Percentiles rank a stretch among this genome's conserved stretches.
These are phyloP conservation scores for Nomada goodeniana DNA, from an alignment of 2,888 invertebrate species.

Conservation along the genomic window DNA sequence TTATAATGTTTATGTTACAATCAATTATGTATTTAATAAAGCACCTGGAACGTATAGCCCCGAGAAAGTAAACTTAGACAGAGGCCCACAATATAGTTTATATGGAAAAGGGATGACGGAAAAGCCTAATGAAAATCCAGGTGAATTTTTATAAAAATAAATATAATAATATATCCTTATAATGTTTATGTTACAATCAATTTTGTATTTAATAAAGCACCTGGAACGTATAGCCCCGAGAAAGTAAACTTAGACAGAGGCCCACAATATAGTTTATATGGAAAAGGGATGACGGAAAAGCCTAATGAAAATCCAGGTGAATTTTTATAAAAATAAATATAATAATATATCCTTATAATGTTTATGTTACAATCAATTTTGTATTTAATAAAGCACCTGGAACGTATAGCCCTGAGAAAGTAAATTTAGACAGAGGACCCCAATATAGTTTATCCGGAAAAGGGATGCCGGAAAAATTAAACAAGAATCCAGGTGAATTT, in stretches of 20 bases:
- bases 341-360: too few relatives aligned
- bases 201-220: constrained; percentile 83
- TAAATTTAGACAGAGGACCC: too few relatives aligned
- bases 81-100: constrained; percentile 87
- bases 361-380: neutral
- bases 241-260: constrained; percentile 86
- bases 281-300: constrained; percentile 32
- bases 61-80: constrained; percentile 86
- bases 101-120: constrained; percentile 31
- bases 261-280: constrained; percentile 87
- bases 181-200: neutral
- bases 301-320: constrained; percentile 55
- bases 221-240: constrained; percentile 87
- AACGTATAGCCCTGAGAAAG: too few relatives aligned
- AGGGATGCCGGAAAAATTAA: too few relatives aligned
- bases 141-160: constrained; percentile 22
- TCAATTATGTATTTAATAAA: neutral
- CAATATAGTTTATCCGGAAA: too few relatives aligned
- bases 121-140: constrained; percentile 52
- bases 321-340: neutral
- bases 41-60: constrained; percentile 84
- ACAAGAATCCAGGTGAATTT: too few relatives aligned
- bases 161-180: neutral
- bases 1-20: too few relatives aligned
- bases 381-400: too few relatives aligned